Percentiles rank a stretch among this genome's conserved stretches.
These are phyloP conservation scores for Pollenia angustigena DNA, from an alignment of 2,888 invertebrate genomes.

Conservation along the genomic window DNA sequence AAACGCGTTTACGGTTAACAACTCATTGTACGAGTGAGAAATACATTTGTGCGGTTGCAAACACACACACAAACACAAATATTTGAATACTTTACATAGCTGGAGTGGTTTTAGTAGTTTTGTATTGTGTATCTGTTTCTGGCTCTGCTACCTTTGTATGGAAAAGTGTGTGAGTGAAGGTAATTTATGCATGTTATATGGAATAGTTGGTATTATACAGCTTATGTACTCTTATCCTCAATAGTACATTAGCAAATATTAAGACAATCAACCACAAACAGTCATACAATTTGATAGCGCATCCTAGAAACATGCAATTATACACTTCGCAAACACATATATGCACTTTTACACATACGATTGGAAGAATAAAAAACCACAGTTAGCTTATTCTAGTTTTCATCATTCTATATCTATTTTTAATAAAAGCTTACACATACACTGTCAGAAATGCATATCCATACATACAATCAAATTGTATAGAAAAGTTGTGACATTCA, in stretches of 20 bases:
- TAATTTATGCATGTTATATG: slow-evolving; percentile 18
- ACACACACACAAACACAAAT: not conserved
- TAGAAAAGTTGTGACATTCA: slow-evolving; percentile 55
- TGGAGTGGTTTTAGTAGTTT: slow-evolving; percentile 2
- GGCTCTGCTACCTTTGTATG: not conserved
- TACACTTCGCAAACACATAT: not conserved
- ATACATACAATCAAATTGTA: slow-evolving; percentile 9
- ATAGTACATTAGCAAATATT: slow-evolving; percentile 60
- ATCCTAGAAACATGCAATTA: not conserved
- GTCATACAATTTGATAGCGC: slow-evolving; percentile 31
- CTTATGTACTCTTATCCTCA: slow-evolving; percentile 31
- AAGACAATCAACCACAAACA: slow-evolving; percentile 52
- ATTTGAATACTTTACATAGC: not conserved
- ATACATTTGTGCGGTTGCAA: slow-evolving; percentile 15
- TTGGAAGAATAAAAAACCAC: slow-evolving; percentile 13
- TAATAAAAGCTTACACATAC: not conserved
- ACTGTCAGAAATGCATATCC: not conserved
- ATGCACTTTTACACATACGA: not conserved
- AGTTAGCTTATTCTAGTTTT: slow-evolving; percentile 29
- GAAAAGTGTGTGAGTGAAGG: slow-evolving; percentile 26
- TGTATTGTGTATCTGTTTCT: slow-evolving; percentile 21
- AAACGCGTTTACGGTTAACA: slow-evolving; percentile 68
- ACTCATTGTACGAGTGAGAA: slow-evolving; percentile 24
- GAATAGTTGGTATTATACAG: slow-evolving; percentile 22
- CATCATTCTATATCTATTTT: slow-evolving; percentile 43